Evolutionary conservation across 2,113 vertebrate genomes (phyloP).

Genomic region (Corvus hawaiiensis): DNA sequence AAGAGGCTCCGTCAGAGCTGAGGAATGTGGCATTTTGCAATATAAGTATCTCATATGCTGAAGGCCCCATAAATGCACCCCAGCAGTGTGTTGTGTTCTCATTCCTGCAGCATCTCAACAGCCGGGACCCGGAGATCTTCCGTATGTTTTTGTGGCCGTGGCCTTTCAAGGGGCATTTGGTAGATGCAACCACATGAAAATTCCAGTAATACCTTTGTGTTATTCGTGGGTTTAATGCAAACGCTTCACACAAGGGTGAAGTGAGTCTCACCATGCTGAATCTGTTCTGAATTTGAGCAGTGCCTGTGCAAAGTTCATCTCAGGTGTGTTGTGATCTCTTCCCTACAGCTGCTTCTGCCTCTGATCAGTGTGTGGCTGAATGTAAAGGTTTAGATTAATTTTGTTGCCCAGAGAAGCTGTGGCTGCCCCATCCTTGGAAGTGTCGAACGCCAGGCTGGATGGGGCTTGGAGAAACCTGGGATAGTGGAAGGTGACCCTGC

Average conservation of each 20-base stretch:
- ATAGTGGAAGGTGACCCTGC: background rate
- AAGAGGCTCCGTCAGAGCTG: slow-evolving; percentile 31
- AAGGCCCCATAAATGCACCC: background rate
- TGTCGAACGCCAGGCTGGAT: background rate
- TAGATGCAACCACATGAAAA: background rate
- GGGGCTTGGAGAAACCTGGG: background rate
- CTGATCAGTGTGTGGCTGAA: background rate
- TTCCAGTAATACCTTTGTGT: slow-evolving; percentile 8
- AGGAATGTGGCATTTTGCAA: slow-evolving; percentile 54
- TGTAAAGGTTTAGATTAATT: background rate
- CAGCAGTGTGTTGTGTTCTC: slow-evolving; percentile 5
- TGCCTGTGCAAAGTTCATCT: background rate
- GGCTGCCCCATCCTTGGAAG: background rate
- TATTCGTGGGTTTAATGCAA: background rate
- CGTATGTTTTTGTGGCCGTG: fast-evolving
- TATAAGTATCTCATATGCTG: background rate
- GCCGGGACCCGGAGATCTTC: background rate
- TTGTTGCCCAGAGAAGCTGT: background rate
- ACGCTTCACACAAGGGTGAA: slow-evolving; percentile 11
- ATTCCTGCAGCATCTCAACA: slow-evolving; percentile 8
- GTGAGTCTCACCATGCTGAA: background rate
- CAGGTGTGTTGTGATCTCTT: background rate
- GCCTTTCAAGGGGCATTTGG: background rate
- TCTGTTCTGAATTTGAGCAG: background rate
- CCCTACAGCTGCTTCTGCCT: background rate